Conservation (phyloP, 2,888 invertebrate species). For the Eupithecia pulchellata region DNA sequence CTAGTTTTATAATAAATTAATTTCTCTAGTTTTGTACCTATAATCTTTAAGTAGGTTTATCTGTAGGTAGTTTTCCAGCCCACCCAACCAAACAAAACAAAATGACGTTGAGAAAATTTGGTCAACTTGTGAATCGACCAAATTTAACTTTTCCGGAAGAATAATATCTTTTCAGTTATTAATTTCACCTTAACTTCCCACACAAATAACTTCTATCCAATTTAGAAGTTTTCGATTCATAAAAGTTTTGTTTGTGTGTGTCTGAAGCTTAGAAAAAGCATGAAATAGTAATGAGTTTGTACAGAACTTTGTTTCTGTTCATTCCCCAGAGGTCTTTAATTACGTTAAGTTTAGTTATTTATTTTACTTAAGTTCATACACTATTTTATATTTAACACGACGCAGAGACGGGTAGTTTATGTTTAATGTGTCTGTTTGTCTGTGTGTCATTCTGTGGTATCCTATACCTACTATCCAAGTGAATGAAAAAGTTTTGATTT, state of each 20-base stretch:
- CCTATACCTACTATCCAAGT: too few relatives aligned
- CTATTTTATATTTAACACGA: not conserved
- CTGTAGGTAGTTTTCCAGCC: too few relatives aligned
- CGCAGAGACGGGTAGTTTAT: not conserved
- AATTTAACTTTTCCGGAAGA: too few relatives aligned
- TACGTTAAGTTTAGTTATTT: not conserved
- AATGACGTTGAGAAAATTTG: too few relatives aligned
- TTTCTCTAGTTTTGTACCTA: too few relatives aligned
- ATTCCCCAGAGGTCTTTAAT: not conserved
- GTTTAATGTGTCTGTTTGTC: not conserved
- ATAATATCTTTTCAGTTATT: not conserved
- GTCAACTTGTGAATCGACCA: too few relatives aligned
- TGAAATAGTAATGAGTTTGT: conserved; percentile 3
- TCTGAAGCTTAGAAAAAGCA: not conserved
- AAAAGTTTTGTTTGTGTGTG: not conserved
- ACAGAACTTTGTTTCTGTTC: not conserved
- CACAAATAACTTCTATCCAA: not conserved
- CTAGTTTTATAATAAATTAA: too few relatives aligned
- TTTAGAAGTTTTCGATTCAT: not conserved
- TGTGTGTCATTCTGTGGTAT: not conserved
- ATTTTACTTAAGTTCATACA: not conserved
- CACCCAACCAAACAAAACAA: too few relatives aligned
- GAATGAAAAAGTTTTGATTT: not conserved
- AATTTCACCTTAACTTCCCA: not conserved
- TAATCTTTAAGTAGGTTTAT: too few relatives aligned